A percentile compares a stretch with the other conserved stretches of the same genome.
Evolutionary conservation across 2,888 invertebrate species (phyloP).

Genomic region (Schrankia costaestrigalis): DNA sequence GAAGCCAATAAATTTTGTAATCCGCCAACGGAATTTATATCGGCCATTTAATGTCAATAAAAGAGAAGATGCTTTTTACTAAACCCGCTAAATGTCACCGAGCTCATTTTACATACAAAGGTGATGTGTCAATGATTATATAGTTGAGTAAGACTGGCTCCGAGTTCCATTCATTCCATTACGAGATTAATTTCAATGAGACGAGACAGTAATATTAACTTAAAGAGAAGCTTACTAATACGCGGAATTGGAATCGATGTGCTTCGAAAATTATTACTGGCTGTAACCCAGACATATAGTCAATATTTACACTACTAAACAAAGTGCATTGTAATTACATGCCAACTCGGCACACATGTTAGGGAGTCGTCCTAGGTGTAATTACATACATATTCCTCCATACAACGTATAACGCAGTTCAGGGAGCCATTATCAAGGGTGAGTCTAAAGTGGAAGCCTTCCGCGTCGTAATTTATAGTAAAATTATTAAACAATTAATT

Average conservation of each 20-base stretch:
- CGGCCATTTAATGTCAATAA: slow-evolving; percentile 77
- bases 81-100: slow-evolving; percentile 49
- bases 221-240: slow-evolving; percentile 6
- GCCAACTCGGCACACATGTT: too few species aligned
- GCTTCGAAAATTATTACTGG: slow-evolving; percentile 15
- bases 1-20: slow-evolving; percentile 78
- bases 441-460: too few species aligned
- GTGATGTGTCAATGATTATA: slow-evolving; percentile 63
- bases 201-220: too few species aligned
- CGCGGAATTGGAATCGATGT: slow-evolving; percentile 23
- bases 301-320: slow-evolving; percentile 44
- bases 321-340: slow-evolving; percentile 40
- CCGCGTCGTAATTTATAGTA: too few species aligned
- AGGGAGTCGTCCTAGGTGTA: too few species aligned
- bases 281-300: slow-evolving; percentile 24
- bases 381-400: too few species aligned
- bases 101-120: slow-evolving; percentile 73
- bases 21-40: slow-evolving; percentile 78
- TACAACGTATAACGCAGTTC: too few species aligned
- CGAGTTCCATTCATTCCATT: slow-evolving; percentile 19
- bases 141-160: slow-evolving; percentile 9
- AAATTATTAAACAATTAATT: too few species aligned
- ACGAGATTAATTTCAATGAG: slow-evolving; percentile 23
- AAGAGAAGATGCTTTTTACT: slow-evolving; percentile 57
- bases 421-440: too few species aligned